Evolutionary conservation across 2,797 vertebrate species (phyloP).

Genomic region (Meriones psammophilus): DNA sequence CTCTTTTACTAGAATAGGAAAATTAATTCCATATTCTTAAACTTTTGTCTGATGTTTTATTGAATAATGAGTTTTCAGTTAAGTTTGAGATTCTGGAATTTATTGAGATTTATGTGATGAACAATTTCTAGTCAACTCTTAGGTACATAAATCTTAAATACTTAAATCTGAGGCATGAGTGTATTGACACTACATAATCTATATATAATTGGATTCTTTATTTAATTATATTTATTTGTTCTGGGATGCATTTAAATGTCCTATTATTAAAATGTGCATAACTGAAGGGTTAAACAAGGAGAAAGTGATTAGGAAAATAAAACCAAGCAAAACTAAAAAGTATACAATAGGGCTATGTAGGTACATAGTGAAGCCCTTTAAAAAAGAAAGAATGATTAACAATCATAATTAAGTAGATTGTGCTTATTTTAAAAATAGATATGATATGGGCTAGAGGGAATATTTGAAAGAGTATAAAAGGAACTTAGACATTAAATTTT

Average conservation of each 20-base stretch:
- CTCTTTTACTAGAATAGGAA: neutral
- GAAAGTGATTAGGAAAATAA: conserved; percentile 39
- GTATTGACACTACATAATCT: neutral
- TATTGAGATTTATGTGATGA: neutral
- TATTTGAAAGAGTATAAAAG: conserved; percentile 14
- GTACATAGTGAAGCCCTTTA: neutral
- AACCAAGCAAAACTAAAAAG: neutral
- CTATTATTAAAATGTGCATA: neutral
- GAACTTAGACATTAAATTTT: neutral
- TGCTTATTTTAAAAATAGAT: neutral
- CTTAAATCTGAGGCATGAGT: conserved; percentile 8
- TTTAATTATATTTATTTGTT: neutral
- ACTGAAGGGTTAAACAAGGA: neutral
- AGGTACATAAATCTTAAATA: conserved; percentile 29
- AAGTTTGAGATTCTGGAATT: conserved; percentile 11
- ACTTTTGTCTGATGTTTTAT: neutral
- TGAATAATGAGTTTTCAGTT: conserved; percentile 34
- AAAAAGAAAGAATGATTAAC: conserved; percentile 24
- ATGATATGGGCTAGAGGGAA: neutral
- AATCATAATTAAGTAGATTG: neutral
- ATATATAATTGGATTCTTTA: conserved; percentile 16
- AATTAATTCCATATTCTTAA: conserved; percentile 10
- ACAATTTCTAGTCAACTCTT: neutral
- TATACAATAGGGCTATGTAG: neutral
- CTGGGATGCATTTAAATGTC: neutral